Base-by-base conservation (phyloP, 2,888 invertebrate genomes). In the Cordylochernes scorpioides region DNA sequence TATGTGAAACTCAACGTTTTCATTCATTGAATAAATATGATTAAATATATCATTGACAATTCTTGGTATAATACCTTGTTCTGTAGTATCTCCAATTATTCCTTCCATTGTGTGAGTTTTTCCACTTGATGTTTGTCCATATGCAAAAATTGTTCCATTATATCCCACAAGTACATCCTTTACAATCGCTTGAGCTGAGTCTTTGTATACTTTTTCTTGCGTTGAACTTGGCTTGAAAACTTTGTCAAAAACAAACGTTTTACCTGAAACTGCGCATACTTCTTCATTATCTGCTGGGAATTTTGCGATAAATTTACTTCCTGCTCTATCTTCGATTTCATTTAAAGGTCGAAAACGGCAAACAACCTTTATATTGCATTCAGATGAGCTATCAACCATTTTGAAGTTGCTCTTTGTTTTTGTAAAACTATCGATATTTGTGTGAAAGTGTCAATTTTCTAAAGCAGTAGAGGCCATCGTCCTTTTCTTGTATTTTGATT, bases 41-140 rank as follows among this genome's bases (percentile, higher is more conserved):
- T 86, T 86, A 62, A 99, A 99, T 50, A 99, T 97, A 57, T 99
- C 97, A 56, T 82, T 80, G 39, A 99, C 88, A 58, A 99, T 99
- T 46, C 97, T 65, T 41, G 97, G 97, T 57, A 99, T 99, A 51
- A 99, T 97, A 52, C 63, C 63, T 45, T 57, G 55, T 30, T 52
- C 41, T 14, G 45, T 42, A 12, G 45, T 35, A 38, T 58, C 51
- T 1, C 52, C 57, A 30, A 63, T 45, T 7, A 59, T 56, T 40
- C 62, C 62, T 57, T 97, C 97, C 97, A 97, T 97, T 42, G 97
- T 99, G 60, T 99, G 97, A 49, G 97, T 99, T 64, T 99, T 99
- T 49, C 94, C 94, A 39, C 91, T 91, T 44, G 91, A 91, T 33
- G 97, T 97, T 59, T 99, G 97, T 43, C 97, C 97, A 55, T 99